Base-by-base conservation (phyloP, 2,888 invertebrate genomes). In the Noctuana brunneofusca region DNA sequence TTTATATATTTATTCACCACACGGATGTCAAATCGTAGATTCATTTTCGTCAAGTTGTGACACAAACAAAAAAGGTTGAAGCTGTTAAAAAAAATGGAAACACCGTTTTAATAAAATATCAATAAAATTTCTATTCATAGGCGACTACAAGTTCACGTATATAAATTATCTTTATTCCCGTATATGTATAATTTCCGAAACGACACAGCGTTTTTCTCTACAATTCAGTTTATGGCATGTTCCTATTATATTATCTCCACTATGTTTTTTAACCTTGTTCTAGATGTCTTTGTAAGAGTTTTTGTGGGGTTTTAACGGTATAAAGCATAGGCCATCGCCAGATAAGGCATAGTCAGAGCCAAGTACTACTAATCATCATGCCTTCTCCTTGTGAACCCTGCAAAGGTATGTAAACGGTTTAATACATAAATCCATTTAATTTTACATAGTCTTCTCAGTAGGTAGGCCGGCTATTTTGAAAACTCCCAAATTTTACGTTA, bases 321-420 rank as follows among this genome's bases (percentile, higher is more conserved):
- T 89, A 88, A 80, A 89, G 78, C 75, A 67, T 72, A 63, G 64
- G 30, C 24, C 56, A 24, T 38, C 52, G 30, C 54, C 49, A 48
- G 60, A 43, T 18, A 12, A 64, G 58, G 66, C 69, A 81, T 76
- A 86, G 81, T 84, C 70, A 66, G 66, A 64, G 63, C 68, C 55
- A 70, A 63, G 69, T 67, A 16, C 38, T 49, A 59, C n/a, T 70
- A 50, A 64, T 62, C 79, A 83, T 64, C 69, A 93, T 93, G 93
- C 93, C 93, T 73, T 82, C 92, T 64, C 93, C 93, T 48, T 93
- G 92, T 76, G 93, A 93, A 78, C 87, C 92, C 64, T 93, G 93
- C 79, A 93, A 93, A 91, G 93, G 93, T 93, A 83, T 83, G 83
- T 65, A 8, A n/a, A 2, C 16, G 8, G 14, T 49, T 14, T 24